Conservation (phyloP, 2,113 vertebrate species). For the Mormyrus lacerda region DNA sequence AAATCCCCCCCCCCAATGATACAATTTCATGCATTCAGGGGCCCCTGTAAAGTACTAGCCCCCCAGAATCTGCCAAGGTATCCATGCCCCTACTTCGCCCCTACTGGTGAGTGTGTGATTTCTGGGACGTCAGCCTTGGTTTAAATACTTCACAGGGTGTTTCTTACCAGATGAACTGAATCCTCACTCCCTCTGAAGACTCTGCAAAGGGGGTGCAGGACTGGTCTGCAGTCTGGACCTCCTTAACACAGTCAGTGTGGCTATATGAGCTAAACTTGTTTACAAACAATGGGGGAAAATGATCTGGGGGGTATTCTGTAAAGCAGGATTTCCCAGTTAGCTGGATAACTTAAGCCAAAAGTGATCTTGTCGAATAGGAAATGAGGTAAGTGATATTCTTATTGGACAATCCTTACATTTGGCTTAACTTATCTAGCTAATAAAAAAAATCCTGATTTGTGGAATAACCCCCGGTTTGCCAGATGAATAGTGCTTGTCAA, state of each 20-base stretch:
- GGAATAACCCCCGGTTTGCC: not conserved
- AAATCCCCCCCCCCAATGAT: not conserved
- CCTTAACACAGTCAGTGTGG: not conserved
- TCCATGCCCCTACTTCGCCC: not conserved
- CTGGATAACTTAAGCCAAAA: not conserved
- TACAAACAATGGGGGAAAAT: not conserved
- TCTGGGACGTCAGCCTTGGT: not conserved
- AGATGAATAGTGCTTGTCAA: not conserved
- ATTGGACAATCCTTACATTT: not conserved
- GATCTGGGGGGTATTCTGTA: not conserved
- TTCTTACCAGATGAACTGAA: not conserved
- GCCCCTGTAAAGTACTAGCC: not conserved
- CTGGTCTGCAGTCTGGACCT: not conserved
- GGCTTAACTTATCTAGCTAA: not conserved
- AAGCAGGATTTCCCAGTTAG: not conserved
- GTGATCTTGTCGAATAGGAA: not conserved
- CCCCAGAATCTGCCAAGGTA: not conserved
- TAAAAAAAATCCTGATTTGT: not conserved
- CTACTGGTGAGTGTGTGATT: not conserved
- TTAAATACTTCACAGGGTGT: not conserved
- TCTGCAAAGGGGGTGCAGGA: not conserved
- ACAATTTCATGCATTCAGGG: not conserved
- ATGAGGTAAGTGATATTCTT: not conserved
- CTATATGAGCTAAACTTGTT: conserved; percentile 17
- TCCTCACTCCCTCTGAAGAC: not conserved